phyloP scores from a whole-genome alignment of 2,888 invertebrate species.

The Eilema depressum region DNA sequence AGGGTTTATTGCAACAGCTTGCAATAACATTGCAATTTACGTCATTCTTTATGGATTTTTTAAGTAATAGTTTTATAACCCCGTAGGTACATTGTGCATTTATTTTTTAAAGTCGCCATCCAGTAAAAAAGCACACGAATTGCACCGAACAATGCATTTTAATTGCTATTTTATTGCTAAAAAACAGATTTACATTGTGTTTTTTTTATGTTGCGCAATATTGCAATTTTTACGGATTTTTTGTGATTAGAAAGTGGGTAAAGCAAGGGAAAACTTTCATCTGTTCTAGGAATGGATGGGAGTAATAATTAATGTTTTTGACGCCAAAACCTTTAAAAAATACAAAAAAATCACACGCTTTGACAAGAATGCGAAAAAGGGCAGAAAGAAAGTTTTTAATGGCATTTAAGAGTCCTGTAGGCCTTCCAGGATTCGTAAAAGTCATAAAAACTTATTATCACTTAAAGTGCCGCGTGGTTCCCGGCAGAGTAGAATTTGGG shows the following conservation, averaged over 20 bases:
- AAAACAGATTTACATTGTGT: slow-evolving; percentile 45
- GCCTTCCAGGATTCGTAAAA: not conserved
- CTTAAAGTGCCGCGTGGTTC: too few relatives aligned
- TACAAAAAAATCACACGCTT: not conserved
- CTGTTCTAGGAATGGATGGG: slow-evolving; percentile 38
- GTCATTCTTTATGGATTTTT: slow-evolving; percentile 45
- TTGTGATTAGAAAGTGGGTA: slow-evolving; percentile 67
- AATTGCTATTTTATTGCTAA: slow-evolving; percentile 53
- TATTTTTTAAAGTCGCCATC: slow-evolving; percentile 46
- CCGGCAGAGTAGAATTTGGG: too few relatives aligned
- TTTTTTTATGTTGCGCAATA: slow-evolving; percentile 60
- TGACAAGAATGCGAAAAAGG: not conserved
- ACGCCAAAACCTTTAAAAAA: not conserved
- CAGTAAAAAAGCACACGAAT: slow-evolving; percentile 44
- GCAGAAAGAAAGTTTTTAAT: not conserved
- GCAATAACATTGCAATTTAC: slow-evolving; percentile 35
- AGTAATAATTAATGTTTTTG: not conserved
- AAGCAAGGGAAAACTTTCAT: slow-evolving; percentile 52
- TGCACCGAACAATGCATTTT: slow-evolving; percentile 44
- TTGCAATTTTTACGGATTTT: slow-evolving; percentile 60
- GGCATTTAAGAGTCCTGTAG: not conserved
- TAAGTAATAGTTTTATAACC: slow-evolving; percentile 59
- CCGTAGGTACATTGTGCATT: slow-evolving; percentile 58
- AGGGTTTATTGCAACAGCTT: not conserved
- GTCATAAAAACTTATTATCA: not conserved